Base-by-base conservation (phyloP, 2,113 vertebrate genomes). In the Bolborhynchus lineola region DNA sequence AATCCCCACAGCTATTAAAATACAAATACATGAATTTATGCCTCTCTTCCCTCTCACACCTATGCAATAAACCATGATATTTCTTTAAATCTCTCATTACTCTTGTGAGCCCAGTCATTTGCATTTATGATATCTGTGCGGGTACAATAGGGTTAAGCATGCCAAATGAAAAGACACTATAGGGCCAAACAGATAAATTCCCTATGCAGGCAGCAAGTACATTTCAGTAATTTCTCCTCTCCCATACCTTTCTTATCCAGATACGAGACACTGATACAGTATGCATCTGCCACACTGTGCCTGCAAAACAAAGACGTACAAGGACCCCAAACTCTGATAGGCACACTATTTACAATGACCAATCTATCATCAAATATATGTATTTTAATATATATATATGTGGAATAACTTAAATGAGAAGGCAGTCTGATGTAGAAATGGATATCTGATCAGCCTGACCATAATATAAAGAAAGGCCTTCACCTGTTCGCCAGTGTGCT, bases 1-100 rank as follows among this genome's bases (percentile, higher is more conserved):
- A 77, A 57, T 83, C 60, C 57, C 76, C 67, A 95, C 7, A 64
- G 57, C 52, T 90, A 88, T 82, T 88, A 72, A 95, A 93, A 90
- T 82, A 75, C 78, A 95, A 76, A 83, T 74, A 80, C 8, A 41
- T 33, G 7, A 69, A 79, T 90, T 86, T 44, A 60, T 49, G 75
- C 60, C 25, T 86, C 33, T 68, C 31, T 92, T 75, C 18, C 39
- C 11, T 72, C 52, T 82, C 44, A 75, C 53, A 62, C 6, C 1
- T 88, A 52, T 83, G 26, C 21, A 83, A 57, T 74, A 91, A 95
- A 72, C 37, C 31, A 29, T 35, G 13, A 35, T 86, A 72, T 49
- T 14, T 64, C 71, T 88, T 82, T 86, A 85, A 76, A 80, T 13
- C 23, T 64, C 68, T 10, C 42, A 47, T 71, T 85, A 52, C 5